These are phyloP conservation scores for Caenorhabditis panamensis DNA, from an alignment of 2,888 invertebrate genomes.

Conservation along the genomic window DNA sequence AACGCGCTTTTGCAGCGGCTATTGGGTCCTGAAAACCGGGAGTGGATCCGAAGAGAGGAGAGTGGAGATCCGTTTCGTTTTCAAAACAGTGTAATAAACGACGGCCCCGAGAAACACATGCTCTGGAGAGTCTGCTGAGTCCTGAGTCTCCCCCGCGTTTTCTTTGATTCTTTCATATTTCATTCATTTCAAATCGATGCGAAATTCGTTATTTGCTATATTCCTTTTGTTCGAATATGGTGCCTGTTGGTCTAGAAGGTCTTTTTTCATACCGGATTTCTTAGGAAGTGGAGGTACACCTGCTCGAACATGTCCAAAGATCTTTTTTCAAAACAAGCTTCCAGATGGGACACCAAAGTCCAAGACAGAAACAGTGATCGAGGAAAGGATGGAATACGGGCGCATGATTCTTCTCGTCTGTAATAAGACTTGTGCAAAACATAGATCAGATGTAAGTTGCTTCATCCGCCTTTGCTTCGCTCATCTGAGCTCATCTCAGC, in stretches of 20 bases:
- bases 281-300: slow-evolving; percentile 47
- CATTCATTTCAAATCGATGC: too few relatives aligned
- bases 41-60: not conserved
- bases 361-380: slow-evolving; percentile 56
- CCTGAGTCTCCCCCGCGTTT: slow-evolving; percentile 19
- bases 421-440: slow-evolving; percentile 53
- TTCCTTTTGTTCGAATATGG: slow-evolving; percentile 8
- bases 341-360: slow-evolving; percentile 47
- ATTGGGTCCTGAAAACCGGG: too few relatives aligned
- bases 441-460: slow-evolving; percentile 45
- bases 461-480: not conserved
- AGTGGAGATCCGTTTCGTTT: slow-evolving; percentile 22
- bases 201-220: slow-evolving; percentile 15
- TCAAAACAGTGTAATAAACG: slow-evolving; percentile 53
- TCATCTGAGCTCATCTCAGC: too few relatives aligned
- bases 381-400: slow-evolving; percentile 62
- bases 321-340: not conserved
- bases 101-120: slow-evolving; percentile 52
- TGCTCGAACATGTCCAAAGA: too few relatives aligned
- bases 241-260: slow-evolving; percentile 24
- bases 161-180: too few relatives aligned
- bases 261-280: slow-evolving; percentile 49
- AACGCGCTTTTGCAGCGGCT: too few relatives aligned
- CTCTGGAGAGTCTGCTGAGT: slow-evolving; percentile 20
- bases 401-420: slow-evolving; percentile 64